Base-by-base conservation (phyloP, 2,113 vertebrate species). In the Neolamprologus sp. region DNA sequence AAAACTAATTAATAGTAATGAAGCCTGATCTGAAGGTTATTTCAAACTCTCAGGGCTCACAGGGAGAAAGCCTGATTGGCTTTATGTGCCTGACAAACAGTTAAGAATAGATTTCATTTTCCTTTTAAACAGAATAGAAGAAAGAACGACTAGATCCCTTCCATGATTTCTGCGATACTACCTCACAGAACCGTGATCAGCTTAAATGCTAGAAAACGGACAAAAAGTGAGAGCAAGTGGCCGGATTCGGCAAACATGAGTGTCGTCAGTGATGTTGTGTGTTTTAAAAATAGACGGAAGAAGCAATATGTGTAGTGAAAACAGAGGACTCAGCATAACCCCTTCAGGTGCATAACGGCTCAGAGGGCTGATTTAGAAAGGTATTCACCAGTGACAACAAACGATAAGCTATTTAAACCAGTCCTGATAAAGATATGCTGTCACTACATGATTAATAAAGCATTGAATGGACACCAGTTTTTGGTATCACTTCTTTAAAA, bases 391-490 rank as follows among this genome's bases (percentile, higher is more conserved):
- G 9, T 30, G 71, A 28, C 17, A 49, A 30, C 26, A 78, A 49
- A 49, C 30, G 45, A 30, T 47, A 5, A 28, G 42, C 9, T 75
- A 47, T 75, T 75, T 75, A 47, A 75, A 75, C 14, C 14, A 75
- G 23, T 75, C 68, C 40, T 47, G 14, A 47, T 75, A 47, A 75
- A 47, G 23, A 75, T 75, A 28, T 75, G 2, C 23, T 28, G 40
- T 45, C 2, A 28, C 1, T 73, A 11, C 40, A 28, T 5, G 21
- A 73, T 73, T 7, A 73, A 73, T 0, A 47, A 0, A 47, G 0
- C 14, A 75, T 4, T 75, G 23, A 19, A 75, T 47, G 42, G 42
- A 47, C 23, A 47, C 40, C 6, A 28, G 9, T 5, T 47, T 75
- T 47, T 75, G 71, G 9, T 49, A 0, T 75, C 26, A 49, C 71